phyloP scores from a whole-genome alignment of 2,888 invertebrate genomes.

The Digitonthophagus gazella region DNA sequence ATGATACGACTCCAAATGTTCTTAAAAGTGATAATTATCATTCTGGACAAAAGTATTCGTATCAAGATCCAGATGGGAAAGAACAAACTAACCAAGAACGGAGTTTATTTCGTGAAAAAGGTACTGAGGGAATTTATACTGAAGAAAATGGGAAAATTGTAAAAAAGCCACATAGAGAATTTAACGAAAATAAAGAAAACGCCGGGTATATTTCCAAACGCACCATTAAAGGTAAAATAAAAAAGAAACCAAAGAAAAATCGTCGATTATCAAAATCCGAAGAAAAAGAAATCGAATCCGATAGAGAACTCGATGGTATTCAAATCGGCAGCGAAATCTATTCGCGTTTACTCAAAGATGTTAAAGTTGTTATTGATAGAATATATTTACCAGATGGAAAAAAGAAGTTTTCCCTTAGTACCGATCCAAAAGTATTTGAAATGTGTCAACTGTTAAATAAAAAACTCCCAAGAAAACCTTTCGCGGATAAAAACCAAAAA shows the following conservation, averaged over 20 bases:
- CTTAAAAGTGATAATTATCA: neutral
- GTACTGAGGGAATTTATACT: slow-evolving; percentile 27
- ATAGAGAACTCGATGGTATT: neutral
- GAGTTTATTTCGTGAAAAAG: slow-evolving; percentile 28
- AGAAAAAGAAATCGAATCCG: neutral
- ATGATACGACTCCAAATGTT: slow-evolving; percentile 2
- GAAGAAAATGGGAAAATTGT: slow-evolving; percentile 24
- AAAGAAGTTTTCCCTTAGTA: neutral
- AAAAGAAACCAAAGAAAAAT: neutral
- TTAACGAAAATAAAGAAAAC: slow-evolving; percentile 27
- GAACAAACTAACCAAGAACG: slow-evolving; percentile 17
- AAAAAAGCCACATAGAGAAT: slow-evolving; percentile 21
- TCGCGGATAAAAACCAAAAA: slow-evolving; percentile 21
- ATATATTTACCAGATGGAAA: slow-evolving; percentile 5
- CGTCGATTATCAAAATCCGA: neutral
- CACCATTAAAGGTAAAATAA: slow-evolving; percentile 1
- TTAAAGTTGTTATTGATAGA: neutral
- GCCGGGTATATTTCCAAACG: slow-evolving; percentile 16
- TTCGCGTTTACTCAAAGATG: neutral
- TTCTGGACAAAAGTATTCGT: neutral
- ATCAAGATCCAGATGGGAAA: neutral
- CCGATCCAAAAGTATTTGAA: neutral
- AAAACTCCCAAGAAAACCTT: slow-evolving; percentile 5
- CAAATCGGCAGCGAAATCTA: neutral
- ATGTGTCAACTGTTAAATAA: neutral